A percentile compares a stretch with the other conserved stretches of the same genome.
Conservation (phyloP, 2,113 vertebrate species). For the Catagonus wagneri region DNA sequence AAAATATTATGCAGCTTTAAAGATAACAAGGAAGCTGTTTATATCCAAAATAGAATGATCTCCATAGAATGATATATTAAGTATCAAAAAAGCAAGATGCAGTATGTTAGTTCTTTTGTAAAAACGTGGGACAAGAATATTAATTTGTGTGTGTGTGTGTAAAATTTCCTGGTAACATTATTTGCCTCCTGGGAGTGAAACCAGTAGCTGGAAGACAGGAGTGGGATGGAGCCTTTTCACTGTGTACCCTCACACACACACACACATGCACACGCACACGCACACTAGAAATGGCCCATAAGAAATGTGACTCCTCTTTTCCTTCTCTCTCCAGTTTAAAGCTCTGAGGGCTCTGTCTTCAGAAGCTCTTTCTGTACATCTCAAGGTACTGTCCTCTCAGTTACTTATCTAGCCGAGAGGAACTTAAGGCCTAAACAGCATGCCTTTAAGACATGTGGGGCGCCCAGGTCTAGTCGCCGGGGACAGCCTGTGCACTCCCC, state of each 20-base stretch:
- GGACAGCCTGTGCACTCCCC: accelerated
- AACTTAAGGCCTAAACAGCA: accelerated
- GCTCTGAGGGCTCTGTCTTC: neutral
- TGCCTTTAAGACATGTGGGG: accelerated
- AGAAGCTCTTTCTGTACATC: neutral
- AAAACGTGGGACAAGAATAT: neutral
- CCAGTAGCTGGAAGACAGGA: neutral
- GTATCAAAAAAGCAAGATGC: neutral
- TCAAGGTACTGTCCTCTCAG: neutral
- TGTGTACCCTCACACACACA: too few relatives aligned
- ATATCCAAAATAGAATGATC: neutral
- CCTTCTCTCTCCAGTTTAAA: neutral
- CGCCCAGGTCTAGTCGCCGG: accelerated
- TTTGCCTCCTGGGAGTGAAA: neutral
- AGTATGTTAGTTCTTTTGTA: neutral
- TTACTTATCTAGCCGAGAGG: neutral
- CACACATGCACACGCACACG: too few relatives aligned
- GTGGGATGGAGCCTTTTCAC: neutral
- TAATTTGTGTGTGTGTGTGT: neutral
- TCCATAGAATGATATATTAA: neutral
- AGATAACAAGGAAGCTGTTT: neutral
- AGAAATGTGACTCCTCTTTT: neutral
- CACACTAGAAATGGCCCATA: too few relatives aligned
- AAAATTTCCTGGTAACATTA: neutral
- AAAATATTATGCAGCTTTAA: neutral